Percentiles rank a stretch among this genome's conserved stretches.
Evolutionary conservation across 2,113 vertebrate species (phyloP).

Genomic region (Lucifuga dentata): DNA sequence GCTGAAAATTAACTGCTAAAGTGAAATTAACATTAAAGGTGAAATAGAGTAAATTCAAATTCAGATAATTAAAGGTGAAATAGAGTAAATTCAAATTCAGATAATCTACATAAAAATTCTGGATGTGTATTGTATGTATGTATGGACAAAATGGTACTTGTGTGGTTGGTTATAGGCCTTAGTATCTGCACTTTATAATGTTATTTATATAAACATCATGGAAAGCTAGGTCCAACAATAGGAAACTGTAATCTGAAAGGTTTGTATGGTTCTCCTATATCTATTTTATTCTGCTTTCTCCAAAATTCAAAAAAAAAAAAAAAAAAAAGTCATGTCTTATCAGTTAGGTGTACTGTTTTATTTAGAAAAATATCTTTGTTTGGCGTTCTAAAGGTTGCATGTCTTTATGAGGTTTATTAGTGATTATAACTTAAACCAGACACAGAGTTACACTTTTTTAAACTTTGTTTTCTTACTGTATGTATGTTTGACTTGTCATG

Average conservation of each 20-base stretch:
- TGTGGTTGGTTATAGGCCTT: conserved; percentile 41
- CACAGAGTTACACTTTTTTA: conserved; percentile 16
- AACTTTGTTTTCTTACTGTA: conserved; percentile 17
- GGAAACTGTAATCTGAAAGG: conserved; percentile 14
- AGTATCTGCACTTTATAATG: conserved; percentile 77
- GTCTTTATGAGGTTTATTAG: conserved; percentile 25
- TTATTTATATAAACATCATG: conserved; percentile 57
- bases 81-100: background rate
- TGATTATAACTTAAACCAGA: conserved; percentile 35
- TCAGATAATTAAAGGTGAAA: background rate
- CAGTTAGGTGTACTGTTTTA: conserved; percentile 25
- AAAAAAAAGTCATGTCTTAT: conserved; percentile 73
- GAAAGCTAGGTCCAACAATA: conserved; percentile 34
- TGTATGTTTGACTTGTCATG: conserved; percentile 24
- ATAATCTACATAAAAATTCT: background rate
- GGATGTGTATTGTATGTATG: conserved; percentile 13
- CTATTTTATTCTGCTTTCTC: conserved; percentile 32
- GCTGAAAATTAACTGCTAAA: background rate
- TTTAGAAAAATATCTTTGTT: conserved; percentile 13
- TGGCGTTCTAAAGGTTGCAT: conserved; percentile 38
- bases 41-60: background rate
- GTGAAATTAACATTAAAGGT: background rate
- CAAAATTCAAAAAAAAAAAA: conserved; percentile 24
- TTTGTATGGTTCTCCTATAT: conserved; percentile 18
- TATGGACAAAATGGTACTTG: conserved; percentile 35